Percentiles rank a stretch among this genome's conserved stretches.
phyloP scores from a whole-genome alignment of 2,797 vertebrate genomes.

The Cheirogaleus major region DNA sequence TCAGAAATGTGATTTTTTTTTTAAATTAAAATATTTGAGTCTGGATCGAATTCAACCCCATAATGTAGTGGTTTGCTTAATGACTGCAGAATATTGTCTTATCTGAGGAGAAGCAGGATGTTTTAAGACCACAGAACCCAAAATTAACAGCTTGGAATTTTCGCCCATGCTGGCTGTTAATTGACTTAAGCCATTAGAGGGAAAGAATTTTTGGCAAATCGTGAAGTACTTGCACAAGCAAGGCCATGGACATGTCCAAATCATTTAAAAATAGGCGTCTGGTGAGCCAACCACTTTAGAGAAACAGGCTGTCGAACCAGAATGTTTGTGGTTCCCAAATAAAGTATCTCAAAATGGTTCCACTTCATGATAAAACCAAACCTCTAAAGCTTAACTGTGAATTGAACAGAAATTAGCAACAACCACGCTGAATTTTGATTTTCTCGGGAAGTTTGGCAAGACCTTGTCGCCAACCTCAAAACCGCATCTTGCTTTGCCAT shows the following conservation, averaged over 20 bases:
- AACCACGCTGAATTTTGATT: fast-evolving
- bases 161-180: slow-evolving; percentile 43
- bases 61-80: slow-evolving; percentile 70
- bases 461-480: background rate
- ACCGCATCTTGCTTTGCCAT: fast-evolving
- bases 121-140: slow-evolving; percentile 74
- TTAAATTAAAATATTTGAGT: background rate
- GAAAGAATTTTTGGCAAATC: slow-evolving; percentile 55
- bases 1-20: background rate
- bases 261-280: slow-evolving; percentile 50
- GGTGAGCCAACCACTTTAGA: background rate
- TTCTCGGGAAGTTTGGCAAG: background rate
- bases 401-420: fast-evolving
- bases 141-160: slow-evolving; percentile 78
- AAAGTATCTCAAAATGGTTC: background rate
- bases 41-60: slow-evolving; percentile 57
- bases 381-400: background rate
- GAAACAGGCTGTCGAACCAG: slow-evolving; percentile 74
- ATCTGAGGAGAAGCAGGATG: slow-evolving; percentile 62
- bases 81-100: slow-evolving; percentile 65
- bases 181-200: slow-evolving; percentile 65
- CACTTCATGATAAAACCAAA: background rate
- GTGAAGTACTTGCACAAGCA: slow-evolving; percentile 44
- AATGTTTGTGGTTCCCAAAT: slow-evolving; percentile 49
- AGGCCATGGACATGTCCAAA: slow-evolving; percentile 9